These are phyloP conservation scores for Calcarius lapponicus DNA, from an alignment of 2,797 vertebrate genomes.

Conservation along the genomic window DNA sequence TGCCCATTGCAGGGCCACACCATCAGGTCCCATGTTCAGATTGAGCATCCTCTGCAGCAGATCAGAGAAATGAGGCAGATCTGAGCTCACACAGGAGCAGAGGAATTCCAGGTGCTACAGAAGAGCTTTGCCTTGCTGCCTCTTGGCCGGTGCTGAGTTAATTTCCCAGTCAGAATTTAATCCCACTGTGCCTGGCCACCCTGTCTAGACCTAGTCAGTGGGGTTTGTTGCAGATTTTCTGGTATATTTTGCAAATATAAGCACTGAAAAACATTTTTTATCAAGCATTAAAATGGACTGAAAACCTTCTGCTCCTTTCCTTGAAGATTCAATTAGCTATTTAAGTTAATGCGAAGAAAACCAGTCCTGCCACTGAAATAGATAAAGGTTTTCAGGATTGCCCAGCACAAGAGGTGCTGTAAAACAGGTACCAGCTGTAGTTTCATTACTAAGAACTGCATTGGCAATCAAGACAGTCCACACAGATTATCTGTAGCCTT, in stretches of 20 bases:
- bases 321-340: not conserved
- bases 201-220: not conserved
- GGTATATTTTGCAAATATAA: not conserved
- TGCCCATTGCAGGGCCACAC: not conserved
- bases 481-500: not conserved
- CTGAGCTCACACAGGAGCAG: not conserved
- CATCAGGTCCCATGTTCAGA: rapidly evolving
- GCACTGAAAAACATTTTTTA: not conserved
- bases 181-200: not conserved
- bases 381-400: not conserved
- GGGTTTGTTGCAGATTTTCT: not conserved
- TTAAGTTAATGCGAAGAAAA: not conserved
- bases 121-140: not conserved
- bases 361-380: not conserved
- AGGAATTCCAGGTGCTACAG: not conserved
- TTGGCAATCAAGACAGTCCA: not conserved
- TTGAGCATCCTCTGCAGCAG: not conserved
- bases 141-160: not conserved
- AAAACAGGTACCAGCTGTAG: not conserved
- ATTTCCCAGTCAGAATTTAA: not conserved
- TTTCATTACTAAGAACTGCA: not conserved
- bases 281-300: not conserved
- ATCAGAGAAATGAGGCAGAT: not conserved
- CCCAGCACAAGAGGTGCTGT: not conserved
- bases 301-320: not conserved